Evolutionary conservation across 2,797 vertebrate genomes (phyloP), one percentile per base, ranked within the genome.

Genomic region (Geotrypetes seraphini): DNA sequence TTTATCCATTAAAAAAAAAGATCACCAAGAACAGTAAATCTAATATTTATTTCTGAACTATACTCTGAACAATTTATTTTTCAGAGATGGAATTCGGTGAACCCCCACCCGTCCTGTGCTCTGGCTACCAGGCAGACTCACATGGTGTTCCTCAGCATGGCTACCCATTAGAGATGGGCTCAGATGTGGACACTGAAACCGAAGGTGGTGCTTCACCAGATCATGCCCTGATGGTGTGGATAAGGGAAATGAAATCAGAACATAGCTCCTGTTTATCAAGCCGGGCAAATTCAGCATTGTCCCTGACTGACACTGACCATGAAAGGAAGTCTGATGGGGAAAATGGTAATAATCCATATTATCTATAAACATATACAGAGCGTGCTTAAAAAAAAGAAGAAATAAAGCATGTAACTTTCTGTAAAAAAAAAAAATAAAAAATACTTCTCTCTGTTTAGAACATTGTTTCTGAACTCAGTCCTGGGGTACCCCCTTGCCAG

Each of bases 291-390:
- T 97, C 94, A 0, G 89, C 92, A 1, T 63, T 98, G 46, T 97
- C 95, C 19, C 89, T 97, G 60, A 97, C 93, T 1, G 95, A 98
- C 69, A 98, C 95, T 3, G 95, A 98, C 74, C 94, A 95, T 12
- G 95, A 98, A 72, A 79, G 92, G 73, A 96, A 95, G 67, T 97
- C 92, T 12, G 92, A 98, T 60, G 88, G 84, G 16, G 95, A 98
- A 57, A 92, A 92, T 19, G 93, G 93, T 96, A 89, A 92, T 42
- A 43, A 36, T 12, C 19, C 19, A 2, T 33, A 32, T 28, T 4
- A 21, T 50, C 24, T 29, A 9, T 19, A 26, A n/a, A n/a, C n/a
- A n/a, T n/a, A n/a, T n/a, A n/a, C n/a, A n/a, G n/a, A n/a, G n/a
- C n/a, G n/a, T n/a, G n/a, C n/a, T n/a, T 50, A 8, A 39, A 49